Percentiles rank a stretch among this genome's conserved stretches.
Evolutionary conservation across 2,888 invertebrate genomes (phyloP).

Genomic region (Ochropleura plecta): DNA sequence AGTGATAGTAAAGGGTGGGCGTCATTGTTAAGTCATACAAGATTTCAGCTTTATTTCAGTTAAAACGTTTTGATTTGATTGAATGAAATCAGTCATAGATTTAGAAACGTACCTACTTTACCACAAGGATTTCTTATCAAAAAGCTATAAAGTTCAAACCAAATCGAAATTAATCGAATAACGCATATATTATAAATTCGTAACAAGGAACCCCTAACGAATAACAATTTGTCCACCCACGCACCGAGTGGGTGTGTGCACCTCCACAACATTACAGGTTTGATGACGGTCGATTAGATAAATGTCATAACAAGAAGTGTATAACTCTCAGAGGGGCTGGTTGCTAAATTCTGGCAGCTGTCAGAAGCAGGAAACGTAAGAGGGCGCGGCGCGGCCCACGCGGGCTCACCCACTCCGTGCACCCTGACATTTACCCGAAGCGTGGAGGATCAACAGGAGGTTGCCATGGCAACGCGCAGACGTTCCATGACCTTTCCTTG

Average conservation of each 20-base stretch:
- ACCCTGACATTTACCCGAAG: constrained; percentile 79
- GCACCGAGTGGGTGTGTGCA: constrained; percentile 32
- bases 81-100: not conserved
- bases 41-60: not conserved
- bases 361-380: constrained; percentile 46
- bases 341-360: constrained; percentile 46
- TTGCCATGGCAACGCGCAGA: constrained; percentile 79
- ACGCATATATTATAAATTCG: constrained; percentile 40
- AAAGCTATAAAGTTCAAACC: constrained; percentile 23
- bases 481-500: constrained; percentile 78
- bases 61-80: not conserved
- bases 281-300: constrained; percentile 45
- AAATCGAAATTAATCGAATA: constrained; percentile 16
- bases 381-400: constrained; percentile 60
- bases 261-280: constrained; percentile 44
- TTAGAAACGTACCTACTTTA: not conserved
- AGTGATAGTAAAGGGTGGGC: constrained; percentile 8
- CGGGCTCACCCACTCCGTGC: constrained; percentile 66
- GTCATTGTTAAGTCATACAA: not conserved
- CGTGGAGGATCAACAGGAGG: constrained; percentile 79
- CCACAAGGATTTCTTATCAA: not conserved
- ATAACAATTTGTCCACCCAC: constrained; percentile 49
- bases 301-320: constrained; percentile 50
- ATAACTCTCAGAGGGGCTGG: constrained; percentile 34
- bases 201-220: constrained; percentile 37